phyloP scores from a whole-genome alignment of 2,797 vertebrate species.

The Sebastes baramenuke region DNA sequence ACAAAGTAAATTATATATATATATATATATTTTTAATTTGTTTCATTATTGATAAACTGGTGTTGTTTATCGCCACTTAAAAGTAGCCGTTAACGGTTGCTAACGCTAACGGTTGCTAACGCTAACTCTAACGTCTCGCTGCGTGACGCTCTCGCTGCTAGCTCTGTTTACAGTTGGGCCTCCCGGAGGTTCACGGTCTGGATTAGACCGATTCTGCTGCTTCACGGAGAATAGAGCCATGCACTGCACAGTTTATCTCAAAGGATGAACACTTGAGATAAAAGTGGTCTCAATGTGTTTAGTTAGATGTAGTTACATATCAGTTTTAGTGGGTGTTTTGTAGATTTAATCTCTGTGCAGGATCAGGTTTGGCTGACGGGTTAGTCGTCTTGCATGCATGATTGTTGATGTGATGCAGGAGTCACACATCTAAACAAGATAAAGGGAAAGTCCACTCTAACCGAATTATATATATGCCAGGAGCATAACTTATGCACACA shows the following conservation, averaged over 20 bases:
- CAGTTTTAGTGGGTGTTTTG: background rate
- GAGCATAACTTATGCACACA: no score
- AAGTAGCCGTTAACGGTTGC: constrained; percentile 29
- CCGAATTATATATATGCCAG: no score
- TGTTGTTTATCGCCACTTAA: background rate
- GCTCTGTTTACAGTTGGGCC: constrained; percentile 66
- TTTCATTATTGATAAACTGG: background rate
- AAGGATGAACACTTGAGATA: background rate
- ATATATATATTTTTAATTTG: rapidly evolving
- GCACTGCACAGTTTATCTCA: background rate
- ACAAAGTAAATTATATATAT: rapidly evolving
- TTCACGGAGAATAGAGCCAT: background rate
- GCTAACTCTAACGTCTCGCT: constrained; percentile 29
- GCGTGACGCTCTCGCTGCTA: background rate
- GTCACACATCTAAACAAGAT: no score
- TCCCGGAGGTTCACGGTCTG: background rate
- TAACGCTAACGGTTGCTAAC: constrained; percentile 34
- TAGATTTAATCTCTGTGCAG: background rate
- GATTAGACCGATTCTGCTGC: background rate
- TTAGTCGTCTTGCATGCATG: background rate
- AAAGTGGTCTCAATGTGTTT: background rate
- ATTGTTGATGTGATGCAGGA: background rate
- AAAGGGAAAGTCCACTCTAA: no score
- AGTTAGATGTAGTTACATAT: background rate
- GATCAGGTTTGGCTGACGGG: background rate